A percentile compares a stretch with the other conserved stretches of the same genome.
Conservation (phyloP, 2,797 vertebrate species). For the Poecilia wingei region DNA sequence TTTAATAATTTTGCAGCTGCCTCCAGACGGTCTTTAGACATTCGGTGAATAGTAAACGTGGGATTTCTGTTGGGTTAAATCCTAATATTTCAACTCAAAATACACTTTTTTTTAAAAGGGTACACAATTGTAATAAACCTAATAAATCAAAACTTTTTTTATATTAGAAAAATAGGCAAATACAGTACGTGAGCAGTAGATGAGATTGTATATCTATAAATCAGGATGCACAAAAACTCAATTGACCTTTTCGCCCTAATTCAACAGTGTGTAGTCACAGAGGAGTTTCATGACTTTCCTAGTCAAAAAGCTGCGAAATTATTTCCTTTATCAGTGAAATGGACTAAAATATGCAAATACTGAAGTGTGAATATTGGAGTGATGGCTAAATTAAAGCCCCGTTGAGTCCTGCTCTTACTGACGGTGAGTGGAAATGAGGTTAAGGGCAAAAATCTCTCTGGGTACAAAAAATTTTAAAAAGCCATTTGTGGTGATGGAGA, state of each 20-base stretch:
- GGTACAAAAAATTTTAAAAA: not conserved
- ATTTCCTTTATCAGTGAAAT: not conserved
- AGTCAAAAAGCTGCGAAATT: not conserved
- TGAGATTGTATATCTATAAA: not conserved
- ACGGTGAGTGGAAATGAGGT: not conserved
- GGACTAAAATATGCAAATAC: not conserved
- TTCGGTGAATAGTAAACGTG: constrained; percentile 9
- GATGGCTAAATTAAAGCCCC: not conserved
- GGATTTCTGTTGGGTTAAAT: constrained; percentile 18
- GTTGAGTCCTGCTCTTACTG: not conserved
- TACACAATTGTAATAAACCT: not conserved
- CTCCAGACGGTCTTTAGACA: constrained; percentile 2
- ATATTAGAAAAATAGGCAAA: not conserved
- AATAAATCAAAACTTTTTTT: not conserved
- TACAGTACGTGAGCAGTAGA: not conserved
- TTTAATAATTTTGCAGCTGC: constrained; percentile 27
- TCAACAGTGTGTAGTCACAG: not conserved
- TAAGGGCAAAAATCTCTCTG: not conserved
- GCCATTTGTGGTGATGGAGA: not conserved
- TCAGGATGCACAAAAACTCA: not conserved
- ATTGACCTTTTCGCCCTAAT: not conserved
- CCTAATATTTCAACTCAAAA: constrained; percentile 5
- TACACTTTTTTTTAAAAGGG: not conserved
- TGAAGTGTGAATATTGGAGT: not conserved
- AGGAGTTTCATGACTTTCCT: not conserved